These are phyloP conservation scores for Mus minutoides DNA, from an alignment of 2,797 vertebrate genomes.

Conservation along the genomic window DNA sequence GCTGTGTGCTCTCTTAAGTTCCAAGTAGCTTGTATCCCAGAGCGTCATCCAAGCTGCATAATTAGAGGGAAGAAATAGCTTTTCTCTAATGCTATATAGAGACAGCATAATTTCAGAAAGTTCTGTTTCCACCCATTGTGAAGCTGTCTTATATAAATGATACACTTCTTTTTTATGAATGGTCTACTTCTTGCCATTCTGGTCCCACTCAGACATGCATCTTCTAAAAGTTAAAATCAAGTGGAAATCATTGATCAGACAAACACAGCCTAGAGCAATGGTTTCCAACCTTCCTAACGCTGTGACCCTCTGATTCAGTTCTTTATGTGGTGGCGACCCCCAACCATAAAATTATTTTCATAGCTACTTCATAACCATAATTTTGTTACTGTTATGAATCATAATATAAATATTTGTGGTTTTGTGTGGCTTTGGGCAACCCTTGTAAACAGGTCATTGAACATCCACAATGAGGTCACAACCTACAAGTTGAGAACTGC, in stretches of 20 bases:
- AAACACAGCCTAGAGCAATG: slow-evolving; percentile 5
- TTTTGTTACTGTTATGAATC: background rate
- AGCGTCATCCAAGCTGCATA: slow-evolving; percentile 74
- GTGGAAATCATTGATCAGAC: background rate
- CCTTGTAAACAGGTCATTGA: background rate
- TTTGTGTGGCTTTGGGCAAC: too few species aligned
- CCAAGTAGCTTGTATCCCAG: slow-evolving; percentile 83
- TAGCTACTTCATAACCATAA: background rate
- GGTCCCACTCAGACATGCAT: background rate
- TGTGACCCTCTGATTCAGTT: too few species aligned
- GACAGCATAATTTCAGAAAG: slow-evolving; percentile 77
- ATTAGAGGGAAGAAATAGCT: slow-evolving; percentile 84
- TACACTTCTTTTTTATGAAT: slow-evolving; percentile 55
- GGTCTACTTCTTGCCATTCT: slow-evolving; percentile 13
- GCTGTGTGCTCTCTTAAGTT: slow-evolving; percentile 81
- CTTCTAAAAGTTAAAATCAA: slow-evolving; percentile 48
- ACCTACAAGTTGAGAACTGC: too few species aligned
- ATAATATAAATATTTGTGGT: background rate
- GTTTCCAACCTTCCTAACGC: background rate
- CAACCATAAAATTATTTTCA: background rate
- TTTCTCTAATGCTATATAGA: slow-evolving; percentile 79
- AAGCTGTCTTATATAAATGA: slow-evolving; percentile 73
- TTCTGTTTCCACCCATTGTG: slow-evolving; percentile 76
- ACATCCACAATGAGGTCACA: background rate
- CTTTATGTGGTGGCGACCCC: background rate